Conservation (phyloP, 2,888 invertebrate species). For the Boloria euphrosyne region DNA sequence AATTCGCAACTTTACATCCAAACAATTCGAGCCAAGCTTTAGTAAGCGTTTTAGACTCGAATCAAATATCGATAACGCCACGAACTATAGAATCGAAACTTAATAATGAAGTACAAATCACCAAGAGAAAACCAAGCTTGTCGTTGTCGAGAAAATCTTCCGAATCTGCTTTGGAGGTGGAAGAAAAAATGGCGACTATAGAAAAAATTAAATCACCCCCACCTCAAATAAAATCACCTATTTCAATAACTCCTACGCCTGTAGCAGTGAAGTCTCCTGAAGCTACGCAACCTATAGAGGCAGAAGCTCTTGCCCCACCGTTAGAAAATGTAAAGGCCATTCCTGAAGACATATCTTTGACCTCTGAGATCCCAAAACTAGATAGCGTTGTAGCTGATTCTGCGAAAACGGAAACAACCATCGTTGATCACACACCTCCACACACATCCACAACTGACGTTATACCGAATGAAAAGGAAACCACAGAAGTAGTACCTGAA, state of each 20-base stretch:
- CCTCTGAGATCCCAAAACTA: constrained; percentile 53
- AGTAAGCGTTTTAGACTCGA: constrained; percentile 63
- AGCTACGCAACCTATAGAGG: constrained; percentile 53
- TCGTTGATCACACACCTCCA: too few species aligned
- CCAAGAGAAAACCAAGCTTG: constrained; percentile 63
- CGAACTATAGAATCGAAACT: constrained; percentile 58
- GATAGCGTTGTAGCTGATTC: constrained; percentile 35
- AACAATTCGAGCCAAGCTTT: constrained; percentile 56
- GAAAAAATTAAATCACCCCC: constrained; percentile 57
- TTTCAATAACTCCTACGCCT: constrained; percentile 59
- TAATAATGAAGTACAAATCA: constrained; percentile 56
- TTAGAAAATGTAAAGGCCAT: constrained; percentile 57
- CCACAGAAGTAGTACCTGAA: constrained; percentile 10
- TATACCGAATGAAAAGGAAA: constrained; percentile 29
- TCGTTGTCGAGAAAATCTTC: constrained; percentile 64
- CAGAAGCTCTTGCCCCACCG: constrained; percentile 64
- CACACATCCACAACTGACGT: constrained; percentile 28
- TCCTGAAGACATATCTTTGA: constrained; percentile 54
- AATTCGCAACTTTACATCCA: constrained; percentile 69
- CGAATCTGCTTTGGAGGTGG: constrained; percentile 58
- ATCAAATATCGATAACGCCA: constrained; percentile 72
- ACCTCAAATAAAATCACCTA: constrained; percentile 53
- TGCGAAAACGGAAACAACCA: constrained; percentile 40
- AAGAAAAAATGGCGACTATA: constrained; percentile 61
- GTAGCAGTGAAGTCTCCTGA: constrained; percentile 63